Evolutionary conservation across 2,888 invertebrate species (phyloP), one percentile per base, ranked within the genome.

Genomic region (Parochlus steinenii): DNA sequence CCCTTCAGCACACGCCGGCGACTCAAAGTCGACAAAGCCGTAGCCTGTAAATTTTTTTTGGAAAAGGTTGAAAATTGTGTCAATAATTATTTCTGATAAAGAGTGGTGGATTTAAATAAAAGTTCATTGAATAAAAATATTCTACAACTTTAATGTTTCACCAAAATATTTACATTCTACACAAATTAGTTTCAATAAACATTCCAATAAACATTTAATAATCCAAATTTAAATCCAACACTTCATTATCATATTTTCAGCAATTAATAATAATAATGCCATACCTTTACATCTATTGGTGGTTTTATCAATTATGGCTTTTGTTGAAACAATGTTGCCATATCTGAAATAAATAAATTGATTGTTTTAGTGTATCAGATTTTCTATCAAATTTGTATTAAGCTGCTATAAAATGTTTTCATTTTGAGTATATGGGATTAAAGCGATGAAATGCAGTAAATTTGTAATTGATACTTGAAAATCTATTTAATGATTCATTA

Each of bases 1-100:
- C 52, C 80, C 78, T 65, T 92, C 89, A 54, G 97, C 97, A 59
- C 90, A 83, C 57, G 80, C 76, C 61, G 89, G 86, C 58, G 81
- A 82, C 67, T 95, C 95, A 72, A 97, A 97, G 72, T 98, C 97
- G 62, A 97, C 95, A 77, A 97, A 97, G 62, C 97, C 97, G 73
- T 97, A 97, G 65, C 97, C 93, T 81, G 65, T 22, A 10, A 22
- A 10, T 8, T 22, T 8, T 22, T 22, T 22, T 6, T 6, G 25
- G 15, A 27, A n/a, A n/a, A n/a, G n/a, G n/a, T n/a, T n/a, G n/a
- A n/a, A n/a, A n/a, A n/a, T n/a, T n/a, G n/a, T n/a, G n/a, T n/a
- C n/a, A n/a, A n/a, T n/a, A n/a, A n/a, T 31, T 27, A 38, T 36
- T 36, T 17, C 28, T 30, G 37, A 23, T 29, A 17, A 39, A 35